These are phyloP conservation scores for Drosophila mulleri DNA, from an alignment of 2,888 invertebrate species.

Conservation along the genomic window DNA sequence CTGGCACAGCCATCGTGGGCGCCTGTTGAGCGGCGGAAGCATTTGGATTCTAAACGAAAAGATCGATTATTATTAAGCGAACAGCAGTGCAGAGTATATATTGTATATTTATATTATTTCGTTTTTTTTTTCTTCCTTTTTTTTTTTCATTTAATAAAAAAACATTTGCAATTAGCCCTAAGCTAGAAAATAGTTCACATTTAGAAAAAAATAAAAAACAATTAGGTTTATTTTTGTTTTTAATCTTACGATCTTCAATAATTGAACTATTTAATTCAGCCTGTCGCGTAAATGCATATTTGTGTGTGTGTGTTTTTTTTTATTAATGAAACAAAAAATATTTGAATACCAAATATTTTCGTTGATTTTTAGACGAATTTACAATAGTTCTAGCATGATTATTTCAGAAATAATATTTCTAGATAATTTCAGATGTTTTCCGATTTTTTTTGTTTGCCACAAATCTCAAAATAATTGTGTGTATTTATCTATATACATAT, in stretches of 20 bases:
- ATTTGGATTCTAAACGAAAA: slow-evolving; percentile 62
- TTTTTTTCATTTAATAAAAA: background rate
- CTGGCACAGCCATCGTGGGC: background rate
- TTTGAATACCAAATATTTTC: background rate
- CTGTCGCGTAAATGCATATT: background rate
- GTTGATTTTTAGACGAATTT: background rate
- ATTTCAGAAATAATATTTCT: too few relatives aligned
- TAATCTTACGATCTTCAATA: background rate
- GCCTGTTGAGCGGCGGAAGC: slow-evolving; percentile 2
- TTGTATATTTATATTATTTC: too few relatives aligned
- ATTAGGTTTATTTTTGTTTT: background rate
- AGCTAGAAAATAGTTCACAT: background rate
- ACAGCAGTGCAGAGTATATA: background rate
- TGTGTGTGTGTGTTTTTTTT: background rate
- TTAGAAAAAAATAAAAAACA: too few relatives aligned
- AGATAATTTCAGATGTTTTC: background rate
- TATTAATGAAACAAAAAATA: background rate
- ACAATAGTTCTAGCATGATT: background rate
- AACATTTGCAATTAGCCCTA: slow-evolving; percentile 3
- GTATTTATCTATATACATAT: background rate
- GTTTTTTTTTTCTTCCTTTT: background rate
- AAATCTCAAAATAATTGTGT: background rate
- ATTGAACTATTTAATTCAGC: background rate
- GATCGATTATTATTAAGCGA: slow-evolving; percentile 12
- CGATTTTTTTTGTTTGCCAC: too few relatives aligned